Evolutionary conservation across 2,113 vertebrate species (phyloP).

Genomic region (Chloroceryle aenea): DNA sequence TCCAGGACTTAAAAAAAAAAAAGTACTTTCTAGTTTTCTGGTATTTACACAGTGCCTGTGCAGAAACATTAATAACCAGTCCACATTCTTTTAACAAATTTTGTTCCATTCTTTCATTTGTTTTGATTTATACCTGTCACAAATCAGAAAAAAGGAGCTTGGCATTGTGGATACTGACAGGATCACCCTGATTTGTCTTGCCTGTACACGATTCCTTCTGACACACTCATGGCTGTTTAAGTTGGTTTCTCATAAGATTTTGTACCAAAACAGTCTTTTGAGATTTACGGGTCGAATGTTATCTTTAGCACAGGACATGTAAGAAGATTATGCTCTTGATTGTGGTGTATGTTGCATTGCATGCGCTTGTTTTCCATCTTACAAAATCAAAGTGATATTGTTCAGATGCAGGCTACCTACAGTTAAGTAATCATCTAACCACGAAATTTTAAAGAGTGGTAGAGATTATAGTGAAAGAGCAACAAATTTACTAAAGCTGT

Average conservation of each 20-base stretch:
- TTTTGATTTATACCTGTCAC: neutral
- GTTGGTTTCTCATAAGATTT: neutral
- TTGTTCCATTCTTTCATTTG: neutral
- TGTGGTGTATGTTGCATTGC: neutral
- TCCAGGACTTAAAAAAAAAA: neutral
- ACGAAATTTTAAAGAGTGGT: neutral
- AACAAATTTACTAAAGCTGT: neutral
- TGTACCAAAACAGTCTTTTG: neutral
- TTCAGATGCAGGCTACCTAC: neutral
- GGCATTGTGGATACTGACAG: neutral
- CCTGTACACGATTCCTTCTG: accelerated
- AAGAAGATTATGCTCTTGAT: neutral
- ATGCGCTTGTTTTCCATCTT: neutral
- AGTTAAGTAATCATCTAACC: neutral
- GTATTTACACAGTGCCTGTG: neutral
- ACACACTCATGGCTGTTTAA: accelerated
- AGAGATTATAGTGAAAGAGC: neutral
- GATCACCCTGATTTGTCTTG: neutral
- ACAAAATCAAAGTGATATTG: neutral
- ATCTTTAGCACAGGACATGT: neutral
- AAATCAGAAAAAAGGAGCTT: neutral
- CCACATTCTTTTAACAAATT: neutral
- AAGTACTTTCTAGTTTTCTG: neutral
- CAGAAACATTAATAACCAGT: neutral
- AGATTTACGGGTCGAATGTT: neutral